Evolutionary conservation across 35 echinoderm and acorn worm species (phyloP).

Genomic region (Patiria miniata): DNA sequence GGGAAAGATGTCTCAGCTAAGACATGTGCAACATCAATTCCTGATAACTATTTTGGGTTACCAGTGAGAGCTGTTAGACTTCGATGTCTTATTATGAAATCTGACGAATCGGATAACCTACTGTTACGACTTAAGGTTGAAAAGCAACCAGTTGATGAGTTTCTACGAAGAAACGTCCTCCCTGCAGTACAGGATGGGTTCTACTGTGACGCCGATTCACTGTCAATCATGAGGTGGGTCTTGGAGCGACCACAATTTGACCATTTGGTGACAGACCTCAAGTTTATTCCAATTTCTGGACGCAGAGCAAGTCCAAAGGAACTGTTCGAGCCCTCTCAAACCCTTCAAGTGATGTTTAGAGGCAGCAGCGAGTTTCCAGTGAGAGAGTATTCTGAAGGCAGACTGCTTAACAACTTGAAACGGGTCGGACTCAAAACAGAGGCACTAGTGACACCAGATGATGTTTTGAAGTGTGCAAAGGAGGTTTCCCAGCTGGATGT

Average conservation of each 20-base stretch:
- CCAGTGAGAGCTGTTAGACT: not conserved
- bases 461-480: not conserved
- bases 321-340: not conserved
- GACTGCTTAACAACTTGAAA: not conserved
- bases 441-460: not conserved
- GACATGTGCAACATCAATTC: not conserved
- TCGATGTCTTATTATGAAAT: not conserved
- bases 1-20: not conserved
- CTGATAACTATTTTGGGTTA: not conserved
- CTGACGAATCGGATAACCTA: not conserved
- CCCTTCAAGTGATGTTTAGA: not conserved
- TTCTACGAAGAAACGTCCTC: not conserved
- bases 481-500: not conserved
- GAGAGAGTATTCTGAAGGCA: not conserved
- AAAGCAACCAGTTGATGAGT: not conserved
- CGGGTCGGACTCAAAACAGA: not conserved
- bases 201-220: not conserved
- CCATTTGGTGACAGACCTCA: not conserved
- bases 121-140: not conserved
- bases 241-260: not conserved
- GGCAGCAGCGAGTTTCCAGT: not conserved
- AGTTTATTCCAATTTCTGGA: not conserved
- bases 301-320: not conserved
- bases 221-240: constrained; percentile 23
- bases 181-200: not conserved